These are phyloP conservation scores for Simalia tracyae DNA, from an alignment of 2,797 vertebrate genomes.

Conservation along the genomic window DNA sequence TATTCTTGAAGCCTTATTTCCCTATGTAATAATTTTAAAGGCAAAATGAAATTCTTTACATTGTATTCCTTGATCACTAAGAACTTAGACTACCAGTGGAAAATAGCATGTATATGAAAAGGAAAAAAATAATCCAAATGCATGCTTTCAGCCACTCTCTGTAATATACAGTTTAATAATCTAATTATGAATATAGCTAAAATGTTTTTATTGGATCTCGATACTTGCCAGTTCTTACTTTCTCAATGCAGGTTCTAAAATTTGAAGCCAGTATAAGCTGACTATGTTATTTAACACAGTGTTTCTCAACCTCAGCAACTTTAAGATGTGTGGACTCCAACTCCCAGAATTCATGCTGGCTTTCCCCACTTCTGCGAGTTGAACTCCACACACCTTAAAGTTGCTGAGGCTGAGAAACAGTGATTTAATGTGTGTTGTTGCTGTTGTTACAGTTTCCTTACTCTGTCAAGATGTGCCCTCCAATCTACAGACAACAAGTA, in stretches of 20 bases:
- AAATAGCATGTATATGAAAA: background rate
- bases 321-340: background rate
- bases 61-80: background rate
- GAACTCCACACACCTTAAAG: background rate
- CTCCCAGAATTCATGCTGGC: background rate
- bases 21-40: background rate
- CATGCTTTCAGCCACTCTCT: background rate
- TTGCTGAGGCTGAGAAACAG: background rate
- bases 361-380: background rate
- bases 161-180: background rate
- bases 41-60: background rate
- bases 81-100: background rate
- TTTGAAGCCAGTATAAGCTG: background rate
- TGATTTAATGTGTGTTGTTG: background rate
- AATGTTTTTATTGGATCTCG: background rate
- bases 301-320: background rate
- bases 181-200: background rate
- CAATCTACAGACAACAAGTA: background rate
- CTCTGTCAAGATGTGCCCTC: background rate
- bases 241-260: background rate
- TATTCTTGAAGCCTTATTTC: background rate
- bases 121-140: background rate
- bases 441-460: background rate
- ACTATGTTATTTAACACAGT: background rate
- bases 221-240: background rate